These are phyloP conservation scores for Elegia similella DNA, from an alignment of 2,888 invertebrate genomes.

Conservation along the genomic window DNA sequence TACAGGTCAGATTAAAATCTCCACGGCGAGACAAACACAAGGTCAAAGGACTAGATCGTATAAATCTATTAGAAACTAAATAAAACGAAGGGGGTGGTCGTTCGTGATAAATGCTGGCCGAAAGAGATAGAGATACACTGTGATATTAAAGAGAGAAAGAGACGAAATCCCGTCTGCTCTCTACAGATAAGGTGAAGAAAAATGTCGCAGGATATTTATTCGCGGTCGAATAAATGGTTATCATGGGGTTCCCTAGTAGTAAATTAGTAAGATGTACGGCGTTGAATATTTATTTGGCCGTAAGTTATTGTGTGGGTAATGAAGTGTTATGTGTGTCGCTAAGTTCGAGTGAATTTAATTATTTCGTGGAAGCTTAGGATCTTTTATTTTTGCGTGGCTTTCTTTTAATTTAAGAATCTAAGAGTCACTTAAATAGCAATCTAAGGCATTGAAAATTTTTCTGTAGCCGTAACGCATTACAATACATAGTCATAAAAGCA, in stretches of 20 bases:
- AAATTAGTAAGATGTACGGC: conserved; percentile 79
- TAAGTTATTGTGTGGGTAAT: conserved; percentile 50
- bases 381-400: background rate
- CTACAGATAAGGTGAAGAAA: conserved; percentile 75
- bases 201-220: conserved; percentile 77
- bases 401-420: no score
- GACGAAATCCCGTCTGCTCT: conserved; percentile 59
- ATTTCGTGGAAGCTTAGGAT: background rate
- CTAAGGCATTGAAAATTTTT: no score
- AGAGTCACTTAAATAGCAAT: no score
- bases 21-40: conserved; percentile 50
- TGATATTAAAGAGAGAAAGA: conserved; percentile 31
- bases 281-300: conserved; percentile 76
- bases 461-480: no score
- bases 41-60: conserved; percentile 64
- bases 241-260: conserved; percentile 72
- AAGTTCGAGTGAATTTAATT: conserved; percentile 15
- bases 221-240: conserved; percentile 71
- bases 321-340: conserved; percentile 25
- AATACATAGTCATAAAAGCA: no score
- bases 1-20: conserved; percentile 24
- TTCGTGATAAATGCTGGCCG: conserved; percentile 53
- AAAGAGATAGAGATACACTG: conserved; percentile 39
- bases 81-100: conserved; percentile 63
- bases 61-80: conserved; percentile 79